These are phyloP conservation scores for Agrenia bidenticulata DNA, from an alignment of 2,888 invertebrate species.

Conservation along the genomic window DNA sequence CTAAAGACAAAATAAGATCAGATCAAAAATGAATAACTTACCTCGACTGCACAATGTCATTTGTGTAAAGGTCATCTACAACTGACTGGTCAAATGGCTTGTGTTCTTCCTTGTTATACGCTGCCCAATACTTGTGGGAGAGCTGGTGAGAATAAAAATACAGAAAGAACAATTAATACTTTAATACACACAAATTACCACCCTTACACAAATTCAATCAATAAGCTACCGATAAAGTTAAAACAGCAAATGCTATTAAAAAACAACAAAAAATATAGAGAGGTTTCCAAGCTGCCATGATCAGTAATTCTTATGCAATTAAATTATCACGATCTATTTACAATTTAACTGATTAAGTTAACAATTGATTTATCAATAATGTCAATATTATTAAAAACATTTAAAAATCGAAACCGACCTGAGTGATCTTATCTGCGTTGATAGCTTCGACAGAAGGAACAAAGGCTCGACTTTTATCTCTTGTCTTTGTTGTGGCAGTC, in stretches of 20 bases:
- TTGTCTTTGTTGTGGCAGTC: conserved; percentile 44
- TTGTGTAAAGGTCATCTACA: conserved; percentile 83
- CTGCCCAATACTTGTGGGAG: conserved; percentile 90
- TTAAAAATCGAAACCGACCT: too few relatives aligned
- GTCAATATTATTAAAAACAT: too few relatives aligned
- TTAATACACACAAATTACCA: not conserved
- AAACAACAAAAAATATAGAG: not conserved
- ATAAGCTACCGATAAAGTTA: too few relatives aligned
- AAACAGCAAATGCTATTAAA: not conserved
- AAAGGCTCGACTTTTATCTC: conserved; percentile 43
- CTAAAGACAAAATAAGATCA: too few relatives aligned
- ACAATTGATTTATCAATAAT: too few relatives aligned
- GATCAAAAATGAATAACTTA: conserved; percentile 59
- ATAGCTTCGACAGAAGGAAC: conserved; percentile 83
- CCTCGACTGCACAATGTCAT: conserved; percentile 82
- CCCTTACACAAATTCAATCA: conserved; percentile 3
- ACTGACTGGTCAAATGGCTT: conserved; percentile 73
- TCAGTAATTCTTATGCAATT: too few relatives aligned
- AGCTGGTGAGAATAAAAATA: conserved; percentile 64
- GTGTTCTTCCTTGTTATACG: conserved; percentile 73
- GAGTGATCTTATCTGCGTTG: conserved; percentile 83
- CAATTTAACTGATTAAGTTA: too few relatives aligned
- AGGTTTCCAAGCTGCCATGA: not conserved
- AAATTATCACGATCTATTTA: too few relatives aligned
- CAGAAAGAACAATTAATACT: conserved; percentile 12